These are phyloP conservation scores for Phragmatobia fuliginosa DNA, from an alignment of 2,888 invertebrate genomes.

Conservation along the genomic window DNA sequence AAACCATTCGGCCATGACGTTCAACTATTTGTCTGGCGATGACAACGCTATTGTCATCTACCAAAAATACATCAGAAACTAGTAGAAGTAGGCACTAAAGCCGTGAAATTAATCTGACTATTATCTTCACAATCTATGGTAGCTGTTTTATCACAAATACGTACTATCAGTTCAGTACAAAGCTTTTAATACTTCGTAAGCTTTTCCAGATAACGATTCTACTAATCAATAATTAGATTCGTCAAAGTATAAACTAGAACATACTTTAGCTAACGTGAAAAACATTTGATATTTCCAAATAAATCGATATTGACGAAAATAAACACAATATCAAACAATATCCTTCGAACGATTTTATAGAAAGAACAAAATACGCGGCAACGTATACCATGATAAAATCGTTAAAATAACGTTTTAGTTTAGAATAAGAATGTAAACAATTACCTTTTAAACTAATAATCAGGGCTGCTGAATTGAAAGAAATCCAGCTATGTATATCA, in stretches of 20 bases:
- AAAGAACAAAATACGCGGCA: neutral
- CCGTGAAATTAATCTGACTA: constrained; percentile 7
- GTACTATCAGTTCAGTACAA: constrained; percentile 6
- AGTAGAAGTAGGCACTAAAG: neutral
- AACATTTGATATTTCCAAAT: neutral
- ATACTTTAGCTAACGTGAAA: neutral
- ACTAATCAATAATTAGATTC: constrained; percentile 8
- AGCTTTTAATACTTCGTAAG: constrained; percentile 13
- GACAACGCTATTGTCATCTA: constrained; percentile 6
- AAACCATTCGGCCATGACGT: neutral
- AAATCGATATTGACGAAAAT: neutral
- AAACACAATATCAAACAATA: neutral
- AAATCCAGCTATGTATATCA: constrained; percentile 42
- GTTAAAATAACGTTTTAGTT: constrained; percentile 5
- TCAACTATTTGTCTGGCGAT: neutral
- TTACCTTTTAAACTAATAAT: constrained; percentile 42
- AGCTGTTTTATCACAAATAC: constrained; percentile 11
- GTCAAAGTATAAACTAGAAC: neutral
- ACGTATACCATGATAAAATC: constrained; percentile 8
- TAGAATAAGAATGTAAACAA: constrained; percentile 24
- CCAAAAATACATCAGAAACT: neutral
- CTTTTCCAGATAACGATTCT: neutral
- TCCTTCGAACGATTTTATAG: neutral
- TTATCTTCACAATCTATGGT: constrained; percentile 11
- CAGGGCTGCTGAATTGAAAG: constrained; percentile 26